A percentile compares a stretch with the other conserved stretches of the same genome.
Conservation (phyloP, 2,113 vertebrate species). For the Arenaria interpres region DNA sequence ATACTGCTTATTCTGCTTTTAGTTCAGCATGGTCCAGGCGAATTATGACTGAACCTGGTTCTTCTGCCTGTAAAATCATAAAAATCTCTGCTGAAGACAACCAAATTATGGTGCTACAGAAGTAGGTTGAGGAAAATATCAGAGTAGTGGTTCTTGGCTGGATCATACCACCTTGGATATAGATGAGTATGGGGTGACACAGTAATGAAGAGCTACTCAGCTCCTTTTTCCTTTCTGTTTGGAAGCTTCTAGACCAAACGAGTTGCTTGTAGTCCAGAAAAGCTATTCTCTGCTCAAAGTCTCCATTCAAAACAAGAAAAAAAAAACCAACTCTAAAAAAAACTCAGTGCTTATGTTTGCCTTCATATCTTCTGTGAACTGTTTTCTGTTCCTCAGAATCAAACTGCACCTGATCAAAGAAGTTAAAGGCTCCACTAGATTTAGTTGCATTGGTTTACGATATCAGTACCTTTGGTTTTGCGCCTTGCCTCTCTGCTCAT, state of each 20-base stretch:
- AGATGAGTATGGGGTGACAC: neutral
- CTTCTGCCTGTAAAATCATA: neutral
- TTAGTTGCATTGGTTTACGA: neutral
- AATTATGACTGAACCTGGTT: neutral
- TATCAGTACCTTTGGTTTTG: neutral
- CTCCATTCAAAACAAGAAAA: neutral
- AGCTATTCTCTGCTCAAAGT: neutral
- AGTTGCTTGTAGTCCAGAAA: neutral
- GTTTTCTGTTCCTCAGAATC: neutral
- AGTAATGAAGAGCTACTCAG: neutral
- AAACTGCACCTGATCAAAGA: neutral
- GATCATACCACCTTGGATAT: neutral
- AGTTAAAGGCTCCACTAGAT: neutral
- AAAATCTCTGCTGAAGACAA: neutral
- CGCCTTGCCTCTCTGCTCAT: neutral
- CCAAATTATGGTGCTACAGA: neutral
- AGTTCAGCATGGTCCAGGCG: neutral
- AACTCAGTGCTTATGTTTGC: neutral
- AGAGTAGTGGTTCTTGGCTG: neutral
- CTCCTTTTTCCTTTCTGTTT: neutral
- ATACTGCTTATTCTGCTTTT: neutral
- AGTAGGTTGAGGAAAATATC: neutral
- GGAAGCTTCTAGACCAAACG: neutral
- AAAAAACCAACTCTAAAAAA: neutral
- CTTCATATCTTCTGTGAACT: neutral